Conservation (phyloP, 2,888 invertebrate genomes). For the Oeneis ivallda region DNA sequence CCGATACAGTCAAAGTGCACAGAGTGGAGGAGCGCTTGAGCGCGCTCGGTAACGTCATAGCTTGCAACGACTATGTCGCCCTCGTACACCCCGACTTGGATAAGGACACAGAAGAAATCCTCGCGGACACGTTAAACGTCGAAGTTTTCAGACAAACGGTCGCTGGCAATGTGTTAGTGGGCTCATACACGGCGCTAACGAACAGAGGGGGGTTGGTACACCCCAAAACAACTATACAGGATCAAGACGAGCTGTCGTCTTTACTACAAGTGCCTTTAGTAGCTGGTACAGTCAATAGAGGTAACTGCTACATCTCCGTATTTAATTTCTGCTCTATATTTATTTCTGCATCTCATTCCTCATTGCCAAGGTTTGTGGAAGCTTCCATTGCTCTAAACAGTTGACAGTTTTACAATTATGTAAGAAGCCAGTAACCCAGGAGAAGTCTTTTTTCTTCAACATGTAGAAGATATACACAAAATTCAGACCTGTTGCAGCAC, state of each 20-base stretch:
- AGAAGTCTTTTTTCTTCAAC: no score
- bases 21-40: constrained; percentile 98
- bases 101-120: constrained; percentile 92
- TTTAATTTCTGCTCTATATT: background rate
- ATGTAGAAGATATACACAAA: no score
- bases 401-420: no score
- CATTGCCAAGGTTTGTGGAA: constrained; percentile 84
- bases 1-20: constrained; percentile 95
- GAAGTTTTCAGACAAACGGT: constrained; percentile 98
- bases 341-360: background rate
- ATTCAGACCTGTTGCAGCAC: no score
- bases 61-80: constrained; percentile 99
- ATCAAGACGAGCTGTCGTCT: constrained; percentile 98
- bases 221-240: constrained; percentile 95
- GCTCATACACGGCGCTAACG: constrained; percentile 95
- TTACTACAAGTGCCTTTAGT: constrained; percentile 98
- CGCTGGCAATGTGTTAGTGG: constrained; percentile 96
- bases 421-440: no score
- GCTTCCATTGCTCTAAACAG: no score
- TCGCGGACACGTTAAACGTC: constrained; percentile 95
- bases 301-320: background rate
- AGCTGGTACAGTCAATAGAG: constrained; percentile 98
- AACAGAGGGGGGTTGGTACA: constrained; percentile 99
- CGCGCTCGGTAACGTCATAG: constrained; percentile 98
- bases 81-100: constrained; percentile 99